Evolutionary conservation across 2,888 invertebrate species (phyloP), one percentile per base, ranked within the genome.

Genomic region (Hypselothyrea guttata): DNA sequence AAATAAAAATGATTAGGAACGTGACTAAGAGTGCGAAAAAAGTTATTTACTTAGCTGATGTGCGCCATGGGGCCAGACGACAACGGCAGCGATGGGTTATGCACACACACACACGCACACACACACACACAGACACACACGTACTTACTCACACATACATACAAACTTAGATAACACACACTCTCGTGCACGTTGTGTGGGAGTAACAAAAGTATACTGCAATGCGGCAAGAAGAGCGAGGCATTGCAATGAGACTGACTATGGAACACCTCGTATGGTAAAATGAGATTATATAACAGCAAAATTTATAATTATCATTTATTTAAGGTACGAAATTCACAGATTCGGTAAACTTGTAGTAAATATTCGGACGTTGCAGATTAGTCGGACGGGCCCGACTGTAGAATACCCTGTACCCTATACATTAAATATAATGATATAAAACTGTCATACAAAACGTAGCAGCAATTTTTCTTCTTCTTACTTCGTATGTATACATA

Each of bases 1-100:
- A 84, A 86, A 86, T 85, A 85, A 84, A 87, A 87, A 87, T 87
- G 86, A 87, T 87, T 87, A 86, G 86, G 85, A 86, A 87, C 87
- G 87, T 87, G 87, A 87, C 87, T 87, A 87, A 87, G 87, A 85
- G 86, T 86, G 83, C 82, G 83, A 84, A 83, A 79, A 75, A 75
- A 75, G 75, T 83, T 82, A 82, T 82, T 82, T 82, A 74, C 74
- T 76, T 70, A 76, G 67, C 79, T 76, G 67, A 71, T 71, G 75
- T 76, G 79, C 71, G 76, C 75, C 69, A 44, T 82, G 67, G 69
- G 63, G 60, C 68, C 74, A 76, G 74, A 64, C 22, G 53, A 53
- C 68, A 55, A 48, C 48, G 60, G 40, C 37, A 45, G 41, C 58
- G 62, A 60, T 47, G 63, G 62, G 65, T 60, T 55, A 69, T 56